Conservation (phyloP, 2,888 invertebrate genomes). For the Hoplodrina ambigua region DNA sequence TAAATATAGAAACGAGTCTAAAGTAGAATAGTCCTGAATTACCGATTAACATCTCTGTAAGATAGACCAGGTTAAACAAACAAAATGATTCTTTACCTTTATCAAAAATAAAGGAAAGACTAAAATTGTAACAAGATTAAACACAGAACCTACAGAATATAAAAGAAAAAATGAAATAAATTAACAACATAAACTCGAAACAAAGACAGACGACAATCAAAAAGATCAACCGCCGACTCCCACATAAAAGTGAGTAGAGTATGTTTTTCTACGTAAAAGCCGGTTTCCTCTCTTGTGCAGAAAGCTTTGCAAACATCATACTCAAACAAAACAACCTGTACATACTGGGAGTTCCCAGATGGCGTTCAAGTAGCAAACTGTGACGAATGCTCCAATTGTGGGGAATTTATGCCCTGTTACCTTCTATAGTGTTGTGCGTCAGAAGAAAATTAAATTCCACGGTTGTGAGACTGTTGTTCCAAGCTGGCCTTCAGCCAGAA, state of each 20-base stretch:
- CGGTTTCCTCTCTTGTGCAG: slow-evolving; percentile 29
- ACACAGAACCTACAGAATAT: too few relatives aligned
- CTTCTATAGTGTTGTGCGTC: slow-evolving; percentile 21
- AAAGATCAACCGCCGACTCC: slow-evolving; percentile 11
- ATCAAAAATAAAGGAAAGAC: too few relatives aligned
- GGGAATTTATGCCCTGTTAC: slow-evolving; percentile 42
- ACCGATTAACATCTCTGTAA: too few relatives aligned
- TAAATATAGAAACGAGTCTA: too few relatives aligned
- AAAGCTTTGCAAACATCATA: slow-evolving; percentile 63
- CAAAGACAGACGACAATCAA: slow-evolving; percentile 1
- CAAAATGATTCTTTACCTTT: too few relatives aligned
- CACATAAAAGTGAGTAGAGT: slow-evolving; percentile 24
- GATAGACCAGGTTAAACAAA: too few relatives aligned
- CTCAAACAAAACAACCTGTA: slow-evolving; percentile 63
- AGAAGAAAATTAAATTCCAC: slow-evolving; percentile 30
- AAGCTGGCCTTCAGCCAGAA: not conserved
- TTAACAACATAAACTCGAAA: too few relatives aligned
- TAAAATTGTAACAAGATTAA: too few relatives aligned
- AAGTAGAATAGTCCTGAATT: too few relatives aligned
- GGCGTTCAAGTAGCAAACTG: slow-evolving; percentile 49
- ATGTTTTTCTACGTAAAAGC: slow-evolving; percentile 58
- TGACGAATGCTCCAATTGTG: slow-evolving; percentile 52
- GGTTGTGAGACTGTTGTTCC: not conserved
- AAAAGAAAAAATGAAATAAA: too few relatives aligned
- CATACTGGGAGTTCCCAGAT: slow-evolving; percentile 54